phyloP scores from a whole-genome alignment of 35 echinoderm and acorn worm species.

The Amphiura filiformis region DNA sequence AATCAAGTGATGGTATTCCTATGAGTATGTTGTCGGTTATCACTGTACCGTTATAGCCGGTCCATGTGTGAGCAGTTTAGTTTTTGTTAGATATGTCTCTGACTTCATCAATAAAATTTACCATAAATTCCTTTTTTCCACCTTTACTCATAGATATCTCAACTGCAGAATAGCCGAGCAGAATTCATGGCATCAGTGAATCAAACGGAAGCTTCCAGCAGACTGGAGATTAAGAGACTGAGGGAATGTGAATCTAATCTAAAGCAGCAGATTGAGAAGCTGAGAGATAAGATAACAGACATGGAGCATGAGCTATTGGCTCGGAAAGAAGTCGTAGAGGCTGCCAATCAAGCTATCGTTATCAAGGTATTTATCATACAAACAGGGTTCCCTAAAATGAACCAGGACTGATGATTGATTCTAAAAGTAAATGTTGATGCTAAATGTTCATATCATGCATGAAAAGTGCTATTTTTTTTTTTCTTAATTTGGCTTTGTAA shows the following conservation, averaged over 20 bases:
- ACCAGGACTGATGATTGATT: too few species aligned
- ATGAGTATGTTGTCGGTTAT: too few species aligned
- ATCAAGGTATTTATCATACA: constrained; percentile 67
- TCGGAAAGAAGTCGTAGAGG: constrained; percentile 75
- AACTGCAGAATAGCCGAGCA: constrained; percentile 73
- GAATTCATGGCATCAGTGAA: constrained; percentile 67
- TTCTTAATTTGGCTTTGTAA: too few species aligned
- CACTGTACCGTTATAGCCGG: too few species aligned
- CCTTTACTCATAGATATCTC: constrained; percentile 47
- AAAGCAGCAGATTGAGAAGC: constrained; percentile 32
- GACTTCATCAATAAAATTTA: too few species aligned
- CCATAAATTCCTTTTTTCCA: too few species aligned
- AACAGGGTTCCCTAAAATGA: background rate
- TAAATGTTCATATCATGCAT: too few species aligned
- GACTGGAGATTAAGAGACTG: constrained; percentile 54
- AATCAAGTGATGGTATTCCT: too few species aligned
- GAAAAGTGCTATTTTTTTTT: too few species aligned
- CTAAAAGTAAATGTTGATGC: too few species aligned
- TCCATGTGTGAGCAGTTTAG: too few species aligned
- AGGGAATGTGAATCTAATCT: constrained; percentile 46
- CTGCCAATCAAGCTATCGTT: constrained; percentile 87
- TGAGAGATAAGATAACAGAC: constrained; percentile 42
- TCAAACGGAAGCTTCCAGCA: constrained; percentile 53
- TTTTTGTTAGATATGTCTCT: too few species aligned
- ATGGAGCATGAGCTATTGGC: constrained; percentile 67